These are phyloP conservation scores for Mustela nigripes DNA, from an alignment of 2,113 vertebrate genomes.

Conservation along the genomic window DNA sequence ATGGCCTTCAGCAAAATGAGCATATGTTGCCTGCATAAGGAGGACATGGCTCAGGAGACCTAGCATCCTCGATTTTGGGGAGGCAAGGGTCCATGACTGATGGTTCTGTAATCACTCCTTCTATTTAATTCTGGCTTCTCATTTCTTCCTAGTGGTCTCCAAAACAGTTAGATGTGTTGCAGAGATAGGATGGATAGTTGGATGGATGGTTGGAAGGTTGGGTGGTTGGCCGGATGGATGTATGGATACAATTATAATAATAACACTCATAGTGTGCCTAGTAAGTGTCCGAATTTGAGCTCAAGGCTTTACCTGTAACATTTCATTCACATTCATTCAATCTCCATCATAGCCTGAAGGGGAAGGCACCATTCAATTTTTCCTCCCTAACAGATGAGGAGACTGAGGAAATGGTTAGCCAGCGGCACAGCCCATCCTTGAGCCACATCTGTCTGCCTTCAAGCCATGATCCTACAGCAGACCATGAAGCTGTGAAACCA, in stretches of 20 bases:
- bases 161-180: background rate
- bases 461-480: no score
- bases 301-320: background rate
- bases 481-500: fast-evolving
- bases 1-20: background rate
- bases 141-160: background rate
- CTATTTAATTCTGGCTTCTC: background rate
- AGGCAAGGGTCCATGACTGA: background rate
- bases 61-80: background rate
- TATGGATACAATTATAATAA: background rate
- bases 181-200: background rate
- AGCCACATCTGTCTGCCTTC: background rate
- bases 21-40: background rate
- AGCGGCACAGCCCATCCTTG: background rate
- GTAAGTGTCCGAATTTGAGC: background rate
- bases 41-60: background rate
- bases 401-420: background rate
- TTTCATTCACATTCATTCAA: background rate
- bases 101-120: background rate
- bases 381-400: background rate
- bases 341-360: background rate
- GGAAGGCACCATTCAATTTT: background rate
- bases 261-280: background rate
- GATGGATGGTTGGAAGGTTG: background rate
- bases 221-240: background rate